Evolutionary conservation across 2,888 invertebrate species (phyloP), one percentile per base, ranked within the genome.

Genomic region (Geotrupes spiniger): DNA sequence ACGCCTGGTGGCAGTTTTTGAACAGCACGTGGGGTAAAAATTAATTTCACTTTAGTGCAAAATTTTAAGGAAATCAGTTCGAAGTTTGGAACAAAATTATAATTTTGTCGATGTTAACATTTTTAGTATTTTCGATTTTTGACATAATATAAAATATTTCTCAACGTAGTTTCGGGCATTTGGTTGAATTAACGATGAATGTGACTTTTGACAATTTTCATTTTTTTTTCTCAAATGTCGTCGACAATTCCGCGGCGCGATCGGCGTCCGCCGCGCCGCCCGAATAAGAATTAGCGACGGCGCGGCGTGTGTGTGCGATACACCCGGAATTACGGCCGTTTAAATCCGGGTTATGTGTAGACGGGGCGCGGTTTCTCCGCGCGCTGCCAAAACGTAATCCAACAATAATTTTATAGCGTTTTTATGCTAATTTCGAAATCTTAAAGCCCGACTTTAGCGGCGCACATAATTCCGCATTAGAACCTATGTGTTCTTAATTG

Each of bases 321-420:
- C 33, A n/a, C 8, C 11, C n/a, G 33, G 33, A 33, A 33, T 33
- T 33, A 33, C 15, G 11, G 16, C 16, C 16, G 40, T 38, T 6
- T 45, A 45, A 44, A 40, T 42, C 37, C 47, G 42, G 28, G 33
- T 16, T 17, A 38, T 17, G 17, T 49, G 21, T 21, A 21, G 21
- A 21, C 21, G 21, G 6, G 4, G 41, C 48, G 52, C 46, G 42
- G 42, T 17, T 28, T 17, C 38, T 38, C 38, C 21, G 10, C 38
- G 17, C 38, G 15, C 38, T 38, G 38, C 38, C 52, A 44, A 59
- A 63, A 63, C 61, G 61, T 64, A 65, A 64, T 64, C 65, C 65
- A 58, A 59, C 63, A 64, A 65, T 65, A 65, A 65, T 65, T 65
- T 65, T 65, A 65, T 65, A 59, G 65, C 63, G 60, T 65, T 65